Evolutionary conservation across 2,888 invertebrate species (phyloP).

Genomic region (Eudasyphora cyanicolor): DNA sequence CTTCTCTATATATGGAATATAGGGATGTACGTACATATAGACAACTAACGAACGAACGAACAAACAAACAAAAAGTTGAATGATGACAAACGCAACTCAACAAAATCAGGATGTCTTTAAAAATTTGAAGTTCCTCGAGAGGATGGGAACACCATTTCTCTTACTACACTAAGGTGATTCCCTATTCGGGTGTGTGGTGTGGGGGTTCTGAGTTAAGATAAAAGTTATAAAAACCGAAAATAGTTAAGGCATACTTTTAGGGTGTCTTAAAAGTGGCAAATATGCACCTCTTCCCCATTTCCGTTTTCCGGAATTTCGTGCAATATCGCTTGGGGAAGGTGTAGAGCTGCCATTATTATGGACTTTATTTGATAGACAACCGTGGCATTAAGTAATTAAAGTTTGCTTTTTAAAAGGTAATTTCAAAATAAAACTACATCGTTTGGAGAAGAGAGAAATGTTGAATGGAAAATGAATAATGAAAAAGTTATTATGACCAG

Average conservation of each 20-base stretch:
- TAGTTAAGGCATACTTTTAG: slow-evolving; percentile 26
- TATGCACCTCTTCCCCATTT: neutral
- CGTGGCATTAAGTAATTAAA: neutral
- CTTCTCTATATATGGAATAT: too few species aligned
- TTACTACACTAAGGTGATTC: neutral
- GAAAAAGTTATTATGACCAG: neutral
- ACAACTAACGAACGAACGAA: neutral
- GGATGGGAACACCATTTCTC: too few species aligned
- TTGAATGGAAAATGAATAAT: neutral
- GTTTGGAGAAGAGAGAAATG: too few species aligned
- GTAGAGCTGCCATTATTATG: slow-evolving; percentile 6
- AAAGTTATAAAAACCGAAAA: slow-evolving; percentile 22
- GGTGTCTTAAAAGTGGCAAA: neutral
- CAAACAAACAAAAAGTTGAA: neutral
- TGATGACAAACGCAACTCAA: neutral
- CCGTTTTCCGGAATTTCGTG: neutral
- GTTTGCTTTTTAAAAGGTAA: neutral
- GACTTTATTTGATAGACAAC: neutral
- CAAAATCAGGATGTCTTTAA: neutral
- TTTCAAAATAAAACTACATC: neutral
- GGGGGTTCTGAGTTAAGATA: neutral
- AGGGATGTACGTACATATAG: neutral
- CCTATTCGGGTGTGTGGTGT: neutral
- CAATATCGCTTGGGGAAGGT: neutral
- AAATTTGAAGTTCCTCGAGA: neutral